Percentiles rank a stretch among this genome's conserved stretches.
Evolutionary conservation across 2,888 invertebrate species (phyloP).

Genomic region (Cantharis flavilabris): DNA sequence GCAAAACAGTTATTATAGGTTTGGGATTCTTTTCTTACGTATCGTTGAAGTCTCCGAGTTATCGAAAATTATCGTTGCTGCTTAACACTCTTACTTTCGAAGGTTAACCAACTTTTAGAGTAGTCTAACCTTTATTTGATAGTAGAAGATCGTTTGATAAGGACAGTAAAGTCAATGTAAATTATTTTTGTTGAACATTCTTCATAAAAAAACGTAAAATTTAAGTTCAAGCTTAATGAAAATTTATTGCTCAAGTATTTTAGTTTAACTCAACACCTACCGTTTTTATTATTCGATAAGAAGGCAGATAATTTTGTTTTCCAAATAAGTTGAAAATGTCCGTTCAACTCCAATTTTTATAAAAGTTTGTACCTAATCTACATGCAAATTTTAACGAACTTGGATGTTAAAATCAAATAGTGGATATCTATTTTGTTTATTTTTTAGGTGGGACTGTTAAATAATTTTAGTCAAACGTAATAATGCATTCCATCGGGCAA

Average conservation of each 20-base stretch:
- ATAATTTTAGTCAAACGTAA: not conserved
- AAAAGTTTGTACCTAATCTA: not conserved
- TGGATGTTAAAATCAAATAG: not conserved
- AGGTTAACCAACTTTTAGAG: slow-evolving; percentile 1
- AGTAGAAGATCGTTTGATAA: not conserved
- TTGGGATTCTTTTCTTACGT: not conserved
- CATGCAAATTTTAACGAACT: not conserved
- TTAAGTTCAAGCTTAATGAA: not conserved
- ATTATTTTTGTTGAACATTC: not conserved
- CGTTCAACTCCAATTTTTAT: not conserved
- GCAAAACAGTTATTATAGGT: not conserved
- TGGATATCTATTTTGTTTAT: not conserved
- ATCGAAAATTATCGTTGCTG: not conserved
- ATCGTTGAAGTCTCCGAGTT: slow-evolving; percentile 2
- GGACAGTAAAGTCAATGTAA: not conserved
- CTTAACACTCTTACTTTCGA: slow-evolving; percentile 18
- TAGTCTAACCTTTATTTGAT: not conserved
- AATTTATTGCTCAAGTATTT: not conserved
- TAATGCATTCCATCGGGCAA: not conserved
- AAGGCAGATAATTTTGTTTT: not conserved
- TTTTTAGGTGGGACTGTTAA: not conserved
- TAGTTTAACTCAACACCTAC: not conserved
- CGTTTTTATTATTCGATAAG: not conserved
- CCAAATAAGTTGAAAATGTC: not conserved
- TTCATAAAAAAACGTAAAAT: not conserved